Evolutionary conservation across 2,113 vertebrate species (phyloP), one percentile per base, ranked within the genome.

Genomic region (Lampris megalopsis): DNA sequence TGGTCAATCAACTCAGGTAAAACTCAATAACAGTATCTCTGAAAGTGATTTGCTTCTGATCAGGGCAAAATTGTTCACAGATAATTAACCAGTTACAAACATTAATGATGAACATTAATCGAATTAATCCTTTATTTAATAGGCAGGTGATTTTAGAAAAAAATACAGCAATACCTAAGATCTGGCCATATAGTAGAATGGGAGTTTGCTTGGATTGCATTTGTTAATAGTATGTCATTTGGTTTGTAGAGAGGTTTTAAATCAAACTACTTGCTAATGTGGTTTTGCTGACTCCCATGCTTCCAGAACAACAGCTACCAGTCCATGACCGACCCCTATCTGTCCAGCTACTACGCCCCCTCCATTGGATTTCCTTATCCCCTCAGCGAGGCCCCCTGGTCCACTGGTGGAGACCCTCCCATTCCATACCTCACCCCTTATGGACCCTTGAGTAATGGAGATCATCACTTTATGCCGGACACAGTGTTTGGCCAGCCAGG

Each of bases 271-370:
- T 63, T 81, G 13, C 65, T 89, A 68, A 89, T 63, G 24, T 73
- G 60, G 13, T 67, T 75, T 73, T 84, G 47, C 56, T 86, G 49
- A 68, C 24, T 67, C 77, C 71, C 40, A 49, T 68, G 57, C n/a
- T 56, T 87, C 71, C 94, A 98, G 97, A 97, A 95, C 89, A 98
- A 94, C 96, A 98, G 96, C 90, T 98, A 98, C 90, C 97, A 97
- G 92, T 98, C 97, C 86, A 97, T 98, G 95, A 97, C 96, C 35
- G 97, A 98, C 87, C 97, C 97, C 62, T 98, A 98, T 88, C 84
- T 98, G 89, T 95, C 97, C 89, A 97, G 96, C 94, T 98, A 98
- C 75, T 98, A 98, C 75, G 96, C 97, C 37, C 97, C 96, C n/a
- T 98, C 97, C 71, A 97, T 98, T 81, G 96, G 97, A 71, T 98